phyloP scores from a whole-genome alignment of 2,888 invertebrate species.

The Meiosimyza decipiens region DNA sequence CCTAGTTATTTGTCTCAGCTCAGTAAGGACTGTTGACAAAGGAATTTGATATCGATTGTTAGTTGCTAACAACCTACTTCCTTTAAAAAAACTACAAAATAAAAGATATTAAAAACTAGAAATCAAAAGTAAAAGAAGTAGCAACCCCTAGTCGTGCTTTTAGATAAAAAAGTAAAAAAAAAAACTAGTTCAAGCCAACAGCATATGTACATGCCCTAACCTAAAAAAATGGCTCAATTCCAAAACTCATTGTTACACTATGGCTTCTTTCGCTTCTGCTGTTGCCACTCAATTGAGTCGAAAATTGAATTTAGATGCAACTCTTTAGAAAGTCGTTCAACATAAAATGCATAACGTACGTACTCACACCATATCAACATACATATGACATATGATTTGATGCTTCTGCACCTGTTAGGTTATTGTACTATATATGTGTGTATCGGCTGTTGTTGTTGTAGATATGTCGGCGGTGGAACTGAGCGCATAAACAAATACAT shows the following conservation, averaged over 20 bases:
- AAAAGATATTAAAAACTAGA: not conserved
- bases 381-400: constrained; percentile 7
- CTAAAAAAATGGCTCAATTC: constrained; percentile 7
- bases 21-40: no score
- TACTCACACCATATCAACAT: no score
- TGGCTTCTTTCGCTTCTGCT: constrained; percentile 6
- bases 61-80: no score
- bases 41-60: no score
- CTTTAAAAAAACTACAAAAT: no score
- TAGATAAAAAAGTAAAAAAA: not conserved
- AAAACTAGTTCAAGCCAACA: not conserved
- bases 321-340: no score
- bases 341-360: no score
- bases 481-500: constrained; percentile 13
- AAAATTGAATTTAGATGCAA: constrained; percentile 1
- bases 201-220: not conserved
- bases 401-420: constrained; percentile 2
- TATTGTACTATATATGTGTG: not conserved
- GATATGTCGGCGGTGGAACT: not conserved
- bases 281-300: constrained; percentile 7
- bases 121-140: not conserved
- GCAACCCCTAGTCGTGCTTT: not conserved
- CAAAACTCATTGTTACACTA: not conserved
- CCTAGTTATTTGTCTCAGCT: no score
- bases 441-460: not conserved